Base-by-base conservation (phyloP, 2,797 vertebrate species). In the Thaleichthys pacificus region DNA sequence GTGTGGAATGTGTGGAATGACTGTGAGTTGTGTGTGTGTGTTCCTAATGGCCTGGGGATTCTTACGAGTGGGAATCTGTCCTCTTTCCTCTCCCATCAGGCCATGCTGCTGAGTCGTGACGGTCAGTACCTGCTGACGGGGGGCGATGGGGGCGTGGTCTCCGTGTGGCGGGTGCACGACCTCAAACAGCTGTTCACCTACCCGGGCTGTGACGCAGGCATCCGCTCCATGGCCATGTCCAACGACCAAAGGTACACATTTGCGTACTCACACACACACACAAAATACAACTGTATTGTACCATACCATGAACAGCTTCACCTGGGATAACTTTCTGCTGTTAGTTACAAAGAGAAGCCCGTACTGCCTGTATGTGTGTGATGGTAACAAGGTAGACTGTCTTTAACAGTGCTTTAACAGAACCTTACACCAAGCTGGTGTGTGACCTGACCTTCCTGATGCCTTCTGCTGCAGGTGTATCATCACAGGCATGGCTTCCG, bases 71-170 rank as follows among this genome's bases (percentile, higher is more conserved):
- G 2, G 19, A 8, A 6, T 22, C 8, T 22, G 21, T n/a, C 49
- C 57, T 14, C 0, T 60, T 15, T 74, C 0, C 56, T 76, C 61
- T 85, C 66, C 71, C 61, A 42, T 0, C 79, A 99, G 98, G 96
- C 98, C 61, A 96, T 98, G 81, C 91, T 95, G 17, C 90, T 99
- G 78, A 99, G 97, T 76, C 95, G 95, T 12, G 97, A 99, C 1
- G 98, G 98, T 8, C 97, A 99, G 90, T 99, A 99, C 75, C 91
- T 99, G 86, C 94, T 99, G 68, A 96, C 95, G 0, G 98, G 98
- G 1, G 97, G 98, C 14, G 97, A 99, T 72, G 92, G 88, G 0
- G 97, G 97, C 0, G 91, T 99, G 3, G 89, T 99, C 56, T 93
- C 93, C 60, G 94, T 99, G 21, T 96, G 96, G 96, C 96, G 96